phyloP scores from a whole-genome alignment of 64 coral and sea anemone genomes.

The Cladopsammia gracilis region DNA sequence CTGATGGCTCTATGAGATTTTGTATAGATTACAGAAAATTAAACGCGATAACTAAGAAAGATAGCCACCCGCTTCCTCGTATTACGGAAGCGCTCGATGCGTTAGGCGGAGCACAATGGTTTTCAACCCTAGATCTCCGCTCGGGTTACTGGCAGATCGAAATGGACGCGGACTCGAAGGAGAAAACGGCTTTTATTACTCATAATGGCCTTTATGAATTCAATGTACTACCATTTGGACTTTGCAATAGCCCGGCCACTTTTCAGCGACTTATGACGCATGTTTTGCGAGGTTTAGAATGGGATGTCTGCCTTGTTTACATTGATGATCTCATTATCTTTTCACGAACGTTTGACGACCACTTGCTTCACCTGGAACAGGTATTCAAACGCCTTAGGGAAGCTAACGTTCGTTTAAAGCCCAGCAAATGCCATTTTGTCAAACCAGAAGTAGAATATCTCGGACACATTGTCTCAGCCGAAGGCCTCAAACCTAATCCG shows the following conservation, averaged over 20 bases:
- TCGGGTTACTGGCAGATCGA: conserved; percentile 51
- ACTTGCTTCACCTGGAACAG: not conserved
- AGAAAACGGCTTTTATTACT: conserved; percentile 39
- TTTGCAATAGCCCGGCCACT: not conserved
- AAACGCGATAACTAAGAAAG: not conserved
- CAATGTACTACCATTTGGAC: conserved; percentile 5
- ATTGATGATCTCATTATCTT: conserved; percentile 39
- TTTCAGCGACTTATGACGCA: conserved; percentile 20
- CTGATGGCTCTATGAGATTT: conserved; percentile 8
- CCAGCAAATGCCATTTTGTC: conserved; percentile 14
- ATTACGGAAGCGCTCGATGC: conserved; percentile 32
- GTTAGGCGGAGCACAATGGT: not conserved
- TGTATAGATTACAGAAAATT: conserved; percentile 24
- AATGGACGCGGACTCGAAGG: not conserved
- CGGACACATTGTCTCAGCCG: conserved; percentile 22
- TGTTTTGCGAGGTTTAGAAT: conserved; percentile 23
- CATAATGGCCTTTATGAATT: conserved; percentile 56
- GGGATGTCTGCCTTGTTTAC: not conserved
- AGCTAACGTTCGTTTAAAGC: conserved; percentile 22
- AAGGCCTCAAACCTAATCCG: not conserved
- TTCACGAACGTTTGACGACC: not conserved
- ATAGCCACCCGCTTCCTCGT: conserved; percentile 28
- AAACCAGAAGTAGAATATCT: not conserved
- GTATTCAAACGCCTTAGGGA: conserved; percentile 9
- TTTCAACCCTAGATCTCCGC: conserved; percentile 12